Evolutionary conservation across 1,140 invertebrate genomes (phyloP).

Genomic region (Marisa cornuarietis): DNA sequence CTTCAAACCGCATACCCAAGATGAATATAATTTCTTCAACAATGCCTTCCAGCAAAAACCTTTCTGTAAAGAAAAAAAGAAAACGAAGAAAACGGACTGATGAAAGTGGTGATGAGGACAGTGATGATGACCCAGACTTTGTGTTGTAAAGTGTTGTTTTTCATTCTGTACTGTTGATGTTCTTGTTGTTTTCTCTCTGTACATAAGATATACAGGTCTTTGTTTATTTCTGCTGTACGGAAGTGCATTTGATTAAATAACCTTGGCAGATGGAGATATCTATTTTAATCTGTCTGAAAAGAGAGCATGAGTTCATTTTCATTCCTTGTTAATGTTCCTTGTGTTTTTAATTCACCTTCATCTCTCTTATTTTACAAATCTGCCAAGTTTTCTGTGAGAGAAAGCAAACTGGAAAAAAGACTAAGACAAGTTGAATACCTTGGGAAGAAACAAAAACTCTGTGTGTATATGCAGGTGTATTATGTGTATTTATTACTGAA

Average conservation of each 20-base stretch:
- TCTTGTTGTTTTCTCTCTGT: conserved; percentile 6
- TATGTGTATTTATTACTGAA: conserved; percentile 25
- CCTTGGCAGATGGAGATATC: not conserved
- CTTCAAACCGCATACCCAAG: conserved; percentile 24
- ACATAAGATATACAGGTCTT: not conserved
- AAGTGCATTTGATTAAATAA: not conserved
- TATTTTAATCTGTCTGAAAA: conserved; percentile 3
- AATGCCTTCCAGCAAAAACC: conserved; percentile 30
- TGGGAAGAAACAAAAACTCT: conserved; percentile 25
- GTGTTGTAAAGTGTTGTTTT: conserved; percentile 34
- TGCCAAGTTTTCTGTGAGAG: conserved; percentile 2
- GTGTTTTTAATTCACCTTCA: conserved; percentile 7
- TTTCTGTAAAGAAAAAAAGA: conserved; percentile 46
- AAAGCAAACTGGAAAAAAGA: not conserved
- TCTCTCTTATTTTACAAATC: not conserved
- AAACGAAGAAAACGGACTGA: conserved; percentile 50
- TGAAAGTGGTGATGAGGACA: conserved; percentile 51
- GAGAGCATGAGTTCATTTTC: conserved; percentile 16
- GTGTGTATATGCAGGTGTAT: conserved; percentile 24
- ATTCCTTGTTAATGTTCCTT: conserved; percentile 14
- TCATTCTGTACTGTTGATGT: not conserved
- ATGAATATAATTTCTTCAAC: conserved; percentile 24
- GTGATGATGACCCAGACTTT: conserved; percentile 61
- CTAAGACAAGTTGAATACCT: not conserved
- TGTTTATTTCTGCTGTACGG: conserved; percentile 3